Evolutionary conservation across 1,140 invertebrate genomes (phyloP).

Genomic region (Macrocentrus cingulum): DNA sequence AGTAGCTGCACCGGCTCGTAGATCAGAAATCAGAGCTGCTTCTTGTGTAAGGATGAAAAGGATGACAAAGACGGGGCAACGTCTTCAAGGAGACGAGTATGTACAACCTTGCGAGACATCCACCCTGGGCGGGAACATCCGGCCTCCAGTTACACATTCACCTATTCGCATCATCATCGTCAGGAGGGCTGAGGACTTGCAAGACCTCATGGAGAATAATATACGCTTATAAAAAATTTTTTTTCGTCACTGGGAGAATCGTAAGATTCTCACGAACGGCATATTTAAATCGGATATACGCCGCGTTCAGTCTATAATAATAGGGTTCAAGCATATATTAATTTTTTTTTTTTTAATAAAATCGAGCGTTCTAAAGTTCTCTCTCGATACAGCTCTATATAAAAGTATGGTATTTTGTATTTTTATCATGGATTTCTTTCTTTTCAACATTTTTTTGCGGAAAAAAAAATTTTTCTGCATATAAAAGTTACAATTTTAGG

Average conservation of each 20-base stretch:
- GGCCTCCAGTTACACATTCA: slow-evolving; percentile 56
- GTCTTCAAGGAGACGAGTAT: slow-evolving; percentile 36
- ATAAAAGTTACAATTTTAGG: no score
- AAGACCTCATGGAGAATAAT: slow-evolving; percentile 24
- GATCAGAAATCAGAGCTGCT: slow-evolving; percentile 58
- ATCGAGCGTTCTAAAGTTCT: no score
- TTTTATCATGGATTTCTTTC: no score
- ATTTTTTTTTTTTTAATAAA: no score
- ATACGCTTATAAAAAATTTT: slow-evolving; percentile 22
- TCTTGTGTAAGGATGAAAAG: slow-evolving; percentile 24
- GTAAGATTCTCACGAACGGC: neutral
- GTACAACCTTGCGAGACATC: slow-evolving; percentile 46
- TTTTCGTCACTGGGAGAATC: slow-evolving; percentile 12
- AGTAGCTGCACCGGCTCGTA: slow-evolving; percentile 53
- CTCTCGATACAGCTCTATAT: no score
- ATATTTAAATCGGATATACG: no score
- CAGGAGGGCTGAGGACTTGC: neutral
- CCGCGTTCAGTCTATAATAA: no score
- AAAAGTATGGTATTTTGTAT: no score
- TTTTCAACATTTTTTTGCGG: no score
- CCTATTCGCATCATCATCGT: slow-evolving; percentile 26
- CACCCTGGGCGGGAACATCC: slow-evolving; percentile 58
- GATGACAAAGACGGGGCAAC: slow-evolving; percentile 33
- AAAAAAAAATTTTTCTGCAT: no score
- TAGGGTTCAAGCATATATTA: no score